Conservation (phyloP, 2,888 invertebrate genomes). For the Allygus modestus region DNA sequence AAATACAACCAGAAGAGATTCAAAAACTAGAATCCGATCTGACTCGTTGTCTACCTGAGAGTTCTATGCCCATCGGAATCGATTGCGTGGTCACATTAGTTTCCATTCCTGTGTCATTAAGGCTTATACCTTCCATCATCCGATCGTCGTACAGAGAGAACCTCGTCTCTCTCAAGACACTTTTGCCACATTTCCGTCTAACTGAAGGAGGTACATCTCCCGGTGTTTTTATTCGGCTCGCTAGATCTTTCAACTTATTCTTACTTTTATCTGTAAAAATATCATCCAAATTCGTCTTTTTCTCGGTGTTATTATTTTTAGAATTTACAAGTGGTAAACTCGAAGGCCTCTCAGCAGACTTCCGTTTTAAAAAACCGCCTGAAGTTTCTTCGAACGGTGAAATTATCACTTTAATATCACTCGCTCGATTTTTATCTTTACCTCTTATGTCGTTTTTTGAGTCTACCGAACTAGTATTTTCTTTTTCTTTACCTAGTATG, state of each 20-base stretch:
- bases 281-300: conserved; percentile 66
- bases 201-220: conserved; percentile 90
- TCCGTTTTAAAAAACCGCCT: conserved; percentile 43
- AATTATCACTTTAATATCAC: conserved; percentile 59
- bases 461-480: conserved; percentile 24
- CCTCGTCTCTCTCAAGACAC: conserved; percentile 78
- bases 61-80: conserved; percentile 54
- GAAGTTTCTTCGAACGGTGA: conserved; percentile 63
- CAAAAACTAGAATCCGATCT: conserved; percentile 59
- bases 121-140: conserved; percentile 80
- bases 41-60: conserved; percentile 50
- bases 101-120: conserved; percentile 35
- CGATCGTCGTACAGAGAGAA: conserved; percentile 93
- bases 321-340: conserved; percentile 70
- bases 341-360: conserved; percentile 63
- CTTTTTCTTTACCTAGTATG: conserved; percentile 41
- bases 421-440: conserved; percentile 58
- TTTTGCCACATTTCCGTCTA: conserved; percentile 81
- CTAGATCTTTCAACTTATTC: conserved; percentile 79
- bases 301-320: conserved; percentile 70
- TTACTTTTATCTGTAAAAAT: conserved; percentile 57
- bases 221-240: conserved; percentile 88
- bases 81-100: conserved; percentile 52
- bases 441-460: conserved; percentile 41
- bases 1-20: conserved; percentile 11